Percentiles rank a stretch among this genome's conserved stretches.
These are phyloP conservation scores for Neotragus moschatus DNA, from an alignment of 2,113 vertebrate species.

Conservation along the genomic window DNA sequence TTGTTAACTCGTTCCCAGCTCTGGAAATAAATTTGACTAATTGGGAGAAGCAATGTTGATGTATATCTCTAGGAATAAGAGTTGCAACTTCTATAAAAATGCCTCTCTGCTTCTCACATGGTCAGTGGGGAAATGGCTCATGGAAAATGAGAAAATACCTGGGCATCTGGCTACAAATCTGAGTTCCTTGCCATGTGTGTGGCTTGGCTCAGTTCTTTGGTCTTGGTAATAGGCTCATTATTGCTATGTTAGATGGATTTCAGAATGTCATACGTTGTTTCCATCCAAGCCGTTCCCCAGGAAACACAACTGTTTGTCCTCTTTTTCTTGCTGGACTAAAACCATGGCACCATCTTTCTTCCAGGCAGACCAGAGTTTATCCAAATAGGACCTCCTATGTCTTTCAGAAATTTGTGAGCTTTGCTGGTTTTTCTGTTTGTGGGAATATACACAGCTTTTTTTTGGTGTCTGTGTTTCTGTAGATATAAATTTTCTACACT, in stretches of 20 bases:
- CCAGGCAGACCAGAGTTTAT: not conserved
- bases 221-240: not conserved
- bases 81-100: not conserved
- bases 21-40: not conserved
- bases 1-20: not conserved
- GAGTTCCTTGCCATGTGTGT: not conserved
- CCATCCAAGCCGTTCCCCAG: not conserved
- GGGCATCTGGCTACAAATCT: not conserved
- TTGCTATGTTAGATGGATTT: not conserved
- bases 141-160: conserved; percentile 10
- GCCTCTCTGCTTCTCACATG: not conserved
- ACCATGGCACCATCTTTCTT: not conserved
- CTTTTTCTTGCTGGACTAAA: not conserved
- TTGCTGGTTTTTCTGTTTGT: not conserved
- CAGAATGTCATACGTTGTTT: conserved; percentile 6
- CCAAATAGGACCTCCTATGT: not conserved
- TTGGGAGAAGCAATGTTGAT: not conserved
- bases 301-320: not conserved
- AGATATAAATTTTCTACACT: not conserved
- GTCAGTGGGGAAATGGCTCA: not conserved
- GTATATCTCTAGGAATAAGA: not conserved
- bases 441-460: not conserved
- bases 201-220: not conserved
- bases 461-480: not conserved
- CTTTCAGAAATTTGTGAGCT: not conserved